These are phyloP conservation scores for Pteropus rufus DNA, from an alignment of 2,797 vertebrate genomes.

Conservation along the genomic window DNA sequence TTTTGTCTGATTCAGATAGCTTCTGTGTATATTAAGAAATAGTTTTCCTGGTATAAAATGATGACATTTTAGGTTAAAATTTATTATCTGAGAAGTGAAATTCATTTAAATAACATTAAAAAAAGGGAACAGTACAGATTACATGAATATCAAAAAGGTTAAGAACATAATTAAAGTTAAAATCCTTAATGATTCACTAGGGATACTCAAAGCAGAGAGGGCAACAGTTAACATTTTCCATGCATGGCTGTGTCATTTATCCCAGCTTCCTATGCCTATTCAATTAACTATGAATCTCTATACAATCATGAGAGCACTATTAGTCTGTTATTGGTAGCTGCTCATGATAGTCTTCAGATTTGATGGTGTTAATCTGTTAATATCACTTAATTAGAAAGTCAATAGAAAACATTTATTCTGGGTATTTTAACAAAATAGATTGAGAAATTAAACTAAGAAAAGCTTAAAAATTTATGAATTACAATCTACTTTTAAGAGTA, in stretches of 20 bases:
- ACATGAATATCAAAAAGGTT: background rate
- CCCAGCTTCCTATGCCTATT: background rate
- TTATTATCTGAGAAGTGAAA: background rate
- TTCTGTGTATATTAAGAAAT: background rate
- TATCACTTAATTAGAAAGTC: background rate
- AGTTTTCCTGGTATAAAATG: background rate
- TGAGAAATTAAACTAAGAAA: slow-evolving; percentile 17
- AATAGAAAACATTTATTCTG: background rate
- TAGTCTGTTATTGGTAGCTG: background rate
- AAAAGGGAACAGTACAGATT: background rate
- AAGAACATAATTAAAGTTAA: background rate
- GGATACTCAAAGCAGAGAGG: background rate
- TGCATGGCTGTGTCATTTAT: background rate
- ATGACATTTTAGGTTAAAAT: background rate
- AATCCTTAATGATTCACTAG: background rate
- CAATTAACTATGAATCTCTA: background rate
- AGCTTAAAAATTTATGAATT: background rate
- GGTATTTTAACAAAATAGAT: background rate
- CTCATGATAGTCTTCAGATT: background rate
- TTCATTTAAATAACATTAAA: background rate
- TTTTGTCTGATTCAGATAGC: background rate
- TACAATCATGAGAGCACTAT: background rate
- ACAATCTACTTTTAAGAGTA: background rate
- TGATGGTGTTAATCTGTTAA: background rate
- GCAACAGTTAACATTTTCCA: background rate